phyloP scores from a whole-genome alignment of 2,113 vertebrate genomes.

The Eira barbara region DNA sequence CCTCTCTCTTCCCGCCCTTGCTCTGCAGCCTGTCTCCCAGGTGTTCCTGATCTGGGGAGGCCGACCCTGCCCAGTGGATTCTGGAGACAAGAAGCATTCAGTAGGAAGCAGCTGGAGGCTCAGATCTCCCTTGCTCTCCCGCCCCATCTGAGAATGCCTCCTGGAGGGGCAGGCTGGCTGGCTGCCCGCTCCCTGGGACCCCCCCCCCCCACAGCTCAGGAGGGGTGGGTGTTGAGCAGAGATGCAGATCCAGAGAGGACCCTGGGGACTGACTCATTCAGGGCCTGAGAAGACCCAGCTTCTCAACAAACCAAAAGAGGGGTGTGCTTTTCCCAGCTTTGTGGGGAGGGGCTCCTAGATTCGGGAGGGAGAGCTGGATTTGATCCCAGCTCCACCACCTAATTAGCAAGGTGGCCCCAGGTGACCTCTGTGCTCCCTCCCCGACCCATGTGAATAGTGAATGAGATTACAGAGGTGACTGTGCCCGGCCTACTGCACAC shows the following conservation, averaged over 20 bases:
- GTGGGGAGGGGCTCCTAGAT: neutral
- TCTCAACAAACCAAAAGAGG: neutral
- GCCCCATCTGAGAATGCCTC: neutral
- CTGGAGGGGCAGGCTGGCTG: neutral
- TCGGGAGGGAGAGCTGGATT: neutral
- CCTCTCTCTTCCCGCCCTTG: neutral
- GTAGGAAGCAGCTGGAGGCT: constrained; percentile 38
- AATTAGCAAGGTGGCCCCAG: neutral
- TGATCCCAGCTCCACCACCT: too few relatives aligned
- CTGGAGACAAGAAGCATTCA: constrained; percentile 3
- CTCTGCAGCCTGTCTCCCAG: neutral
- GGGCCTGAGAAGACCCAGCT: neutral
- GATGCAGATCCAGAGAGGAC: neutral
- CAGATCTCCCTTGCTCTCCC: neutral
- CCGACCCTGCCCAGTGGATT: neutral
- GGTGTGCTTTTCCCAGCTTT: neutral
- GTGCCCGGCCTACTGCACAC: fast-evolving
- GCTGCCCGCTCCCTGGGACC: fast-evolving
- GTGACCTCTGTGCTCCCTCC: neutral
- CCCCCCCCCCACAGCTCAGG: too few relatives aligned
- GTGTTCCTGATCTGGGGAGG: constrained; percentile 7
- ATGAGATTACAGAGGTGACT: neutral
- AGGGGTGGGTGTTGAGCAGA: neutral
- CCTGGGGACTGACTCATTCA: neutral
- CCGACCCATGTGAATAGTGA: fast-evolving